Percentiles rank a stretch among this genome's conserved stretches.
These are phyloP conservation scores for Parasteatoda tepidariorum DNA, from an alignment of 1,140 invertebrate genomes.

Conservation along the genomic window DNA sequence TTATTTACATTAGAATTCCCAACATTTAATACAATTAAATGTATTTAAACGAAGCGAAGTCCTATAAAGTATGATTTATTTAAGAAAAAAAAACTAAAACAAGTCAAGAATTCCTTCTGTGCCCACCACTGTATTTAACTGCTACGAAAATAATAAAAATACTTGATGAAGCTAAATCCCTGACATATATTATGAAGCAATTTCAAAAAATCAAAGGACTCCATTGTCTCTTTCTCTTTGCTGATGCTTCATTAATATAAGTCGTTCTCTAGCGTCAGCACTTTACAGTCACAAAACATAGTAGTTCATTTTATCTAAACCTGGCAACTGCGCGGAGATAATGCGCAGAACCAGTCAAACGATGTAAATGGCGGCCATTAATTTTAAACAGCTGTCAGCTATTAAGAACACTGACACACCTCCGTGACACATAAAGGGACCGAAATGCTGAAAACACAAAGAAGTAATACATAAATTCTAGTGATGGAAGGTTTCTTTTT, in stretches of 20 bases:
- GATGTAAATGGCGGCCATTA: conserved; percentile 56
- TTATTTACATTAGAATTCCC: too few species aligned
- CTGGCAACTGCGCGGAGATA: conserved; percentile 55
- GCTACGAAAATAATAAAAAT: too few species aligned
- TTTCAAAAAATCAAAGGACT: conserved; percentile 27
- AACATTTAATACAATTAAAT: too few species aligned
- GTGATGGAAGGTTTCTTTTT: conserved; percentile 39
- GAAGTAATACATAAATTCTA: conserved; percentile 56
- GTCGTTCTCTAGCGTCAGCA: conserved; percentile 20
- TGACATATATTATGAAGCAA: conserved; percentile 41
- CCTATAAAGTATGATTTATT: too few species aligned
- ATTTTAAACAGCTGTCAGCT: conserved; percentile 57
- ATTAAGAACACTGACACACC: conserved; percentile 60
- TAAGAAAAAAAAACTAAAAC: too few species aligned
- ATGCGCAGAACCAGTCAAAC: conserved; percentile 54
- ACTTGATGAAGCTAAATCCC: conserved; percentile 21
- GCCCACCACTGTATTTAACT: too few species aligned
- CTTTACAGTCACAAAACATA: conserved; percentile 38
- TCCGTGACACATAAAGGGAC: conserved; percentile 56
- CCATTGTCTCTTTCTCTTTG: conserved; percentile 25
- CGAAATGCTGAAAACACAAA: conserved; percentile 52
- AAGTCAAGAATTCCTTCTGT: too few species aligned
- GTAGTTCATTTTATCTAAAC: conserved; percentile 29
- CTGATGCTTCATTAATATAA: conserved; percentile 56
- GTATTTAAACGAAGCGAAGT: too few species aligned